A percentile compares a stretch with the other conserved stretches of the same genome.
These are phyloP conservation scores for Ceramica pisi DNA, from an alignment of 2,888 invertebrate genomes.

Conservation along the genomic window DNA sequence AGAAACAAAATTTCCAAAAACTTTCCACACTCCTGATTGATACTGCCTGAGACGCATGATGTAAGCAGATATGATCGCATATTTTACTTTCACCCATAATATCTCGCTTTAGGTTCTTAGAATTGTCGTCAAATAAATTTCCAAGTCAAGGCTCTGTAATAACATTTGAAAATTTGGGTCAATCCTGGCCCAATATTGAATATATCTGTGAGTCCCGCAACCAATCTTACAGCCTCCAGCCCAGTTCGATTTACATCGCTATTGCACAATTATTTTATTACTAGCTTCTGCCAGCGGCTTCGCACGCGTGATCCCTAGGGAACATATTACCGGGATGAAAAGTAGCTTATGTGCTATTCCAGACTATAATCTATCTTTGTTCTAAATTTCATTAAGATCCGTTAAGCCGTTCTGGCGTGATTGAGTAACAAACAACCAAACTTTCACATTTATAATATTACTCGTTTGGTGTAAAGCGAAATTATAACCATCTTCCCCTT, in stretches of 20 bases:
- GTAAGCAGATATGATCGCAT: background rate
- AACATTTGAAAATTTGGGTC: background rate
- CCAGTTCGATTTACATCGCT: conserved; percentile 30
- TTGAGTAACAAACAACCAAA: too few species aligned
- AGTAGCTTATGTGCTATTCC: too few species aligned
- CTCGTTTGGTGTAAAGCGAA: too few species aligned
- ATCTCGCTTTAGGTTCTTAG: background rate
- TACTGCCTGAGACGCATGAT: background rate
- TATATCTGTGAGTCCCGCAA: background rate
- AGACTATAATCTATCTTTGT: too few species aligned
- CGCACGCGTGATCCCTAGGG: too few species aligned
- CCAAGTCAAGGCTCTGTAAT: background rate
- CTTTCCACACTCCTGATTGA: background rate
- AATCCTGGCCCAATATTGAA: conserved; percentile 11
- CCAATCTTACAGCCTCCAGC: conserved; percentile 16
- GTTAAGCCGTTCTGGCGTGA: too few species aligned
- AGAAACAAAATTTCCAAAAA: background rate
- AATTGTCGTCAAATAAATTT: background rate
- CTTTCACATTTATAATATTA: too few species aligned
- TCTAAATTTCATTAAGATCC: too few species aligned
- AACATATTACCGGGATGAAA: too few species aligned
- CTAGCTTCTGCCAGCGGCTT: too few species aligned
- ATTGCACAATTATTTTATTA: conserved; percentile 58
- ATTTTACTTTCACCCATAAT: background rate
- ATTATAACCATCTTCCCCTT: too few species aligned